Evolutionary conservation across 2,113 vertebrate species (phyloP), one percentile per base, ranked within the genome.

Genomic region (Carassius auratus): DNA sequence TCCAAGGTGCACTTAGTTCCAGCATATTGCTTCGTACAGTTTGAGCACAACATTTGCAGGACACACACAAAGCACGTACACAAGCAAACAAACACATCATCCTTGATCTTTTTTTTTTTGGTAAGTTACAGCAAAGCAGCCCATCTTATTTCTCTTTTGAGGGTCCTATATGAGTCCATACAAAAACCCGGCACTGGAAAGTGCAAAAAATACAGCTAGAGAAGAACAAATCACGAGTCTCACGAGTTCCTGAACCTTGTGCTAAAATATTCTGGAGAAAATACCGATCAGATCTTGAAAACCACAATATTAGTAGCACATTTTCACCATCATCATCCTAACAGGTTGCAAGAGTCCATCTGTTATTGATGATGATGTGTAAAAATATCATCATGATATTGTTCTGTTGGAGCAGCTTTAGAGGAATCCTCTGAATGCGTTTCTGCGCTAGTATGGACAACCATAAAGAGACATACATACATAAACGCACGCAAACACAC

Each of bases 21-120:
- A 92, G 90, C 90, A 91, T 91, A 93, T 94, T 93, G 91, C 92
- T 94, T 93, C 91, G 91, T 93, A 94, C 87, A 93, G 89, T 91
- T 90, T 91, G 87, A 86, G 92, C 89, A 92, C 88, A 66, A 93
- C 87, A 91, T 87, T 90, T 92, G 88, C 89, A 89, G 89, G 86
- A 83, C 71, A 90, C 86, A 89, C 84, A 92, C 91, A 92, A 90
- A 90, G 91, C 91, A 93, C 91, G 92, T 92, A 92, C 89, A 94
- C 93, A 94, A 92, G 91, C 91, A 91, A 30, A 30, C 30, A 30
- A 90, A 91, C 88, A 88, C 87, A 80, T 86, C 87, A 80, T 86
- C 55, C n/a, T 88, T 87, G 79, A 26, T 84, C 66, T 48, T 75
- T 71, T 84, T 89, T 75, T 71, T 84, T 89, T 94, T 94, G 93